Evolutionary conservation across 2,888 invertebrate genomes (phyloP).

Genomic region (Peribatodes rhomboidaria): DNA sequence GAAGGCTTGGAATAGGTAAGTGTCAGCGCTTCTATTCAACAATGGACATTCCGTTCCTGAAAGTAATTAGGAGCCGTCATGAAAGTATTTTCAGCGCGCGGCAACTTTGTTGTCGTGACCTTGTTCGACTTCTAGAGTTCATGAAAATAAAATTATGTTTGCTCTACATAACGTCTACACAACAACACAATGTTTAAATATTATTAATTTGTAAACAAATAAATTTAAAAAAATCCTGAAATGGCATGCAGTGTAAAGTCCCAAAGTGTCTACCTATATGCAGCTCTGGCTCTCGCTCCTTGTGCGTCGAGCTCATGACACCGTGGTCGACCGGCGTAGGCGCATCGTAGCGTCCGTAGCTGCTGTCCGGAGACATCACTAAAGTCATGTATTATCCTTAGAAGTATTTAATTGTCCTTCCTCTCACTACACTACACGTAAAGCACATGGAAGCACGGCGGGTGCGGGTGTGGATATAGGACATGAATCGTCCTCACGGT

Average conservation of each 20-base stretch:
- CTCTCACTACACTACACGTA: conserved; percentile 81
- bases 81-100: conserved; percentile 35
- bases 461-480: conserved; percentile 53
- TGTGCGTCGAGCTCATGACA: conserved; percentile 75
- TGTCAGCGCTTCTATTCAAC: neutral
- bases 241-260: conserved; percentile 19
- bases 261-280: conserved; percentile 87
- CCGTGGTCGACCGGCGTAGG: conserved; percentile 84
- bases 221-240: neutral
- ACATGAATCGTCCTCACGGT: conserved; percentile 66
- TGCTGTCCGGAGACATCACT: conserved; percentile 91
- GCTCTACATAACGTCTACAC: neutral
- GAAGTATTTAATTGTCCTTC: conserved; percentile 68
- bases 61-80: conserved; percentile 35
- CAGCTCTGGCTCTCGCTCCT: conserved; percentile 89
- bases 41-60: conserved; percentile 26
- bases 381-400: conserved; percentile 69
- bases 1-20: neutral
- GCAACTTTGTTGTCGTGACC: conserved; percentile 29
- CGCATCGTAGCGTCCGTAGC: conserved; percentile 85
- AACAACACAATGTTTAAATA: neutral
- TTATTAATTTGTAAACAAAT: neutral
- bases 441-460: conserved; percentile 73
- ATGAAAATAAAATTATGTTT: conserved; percentile 12
- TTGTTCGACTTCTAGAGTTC: conserved; percentile 31